Percentiles rank a stretch among this genome's conserved stretches.
Conservation (phyloP, 2,888 invertebrate genomes). For the Cetonia aurata region DNA sequence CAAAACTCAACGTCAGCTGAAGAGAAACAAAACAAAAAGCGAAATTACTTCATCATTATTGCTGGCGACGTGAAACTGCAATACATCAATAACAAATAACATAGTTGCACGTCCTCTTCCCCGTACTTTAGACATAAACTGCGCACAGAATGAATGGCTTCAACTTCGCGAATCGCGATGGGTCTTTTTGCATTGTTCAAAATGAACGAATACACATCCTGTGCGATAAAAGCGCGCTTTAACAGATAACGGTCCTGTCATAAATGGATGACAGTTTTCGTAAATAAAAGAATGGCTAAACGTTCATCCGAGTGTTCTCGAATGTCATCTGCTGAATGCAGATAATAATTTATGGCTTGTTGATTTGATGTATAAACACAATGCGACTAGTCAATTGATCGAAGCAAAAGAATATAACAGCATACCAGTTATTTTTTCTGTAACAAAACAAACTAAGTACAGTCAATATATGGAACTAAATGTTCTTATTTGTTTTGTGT, state of each 20-base stretch:
- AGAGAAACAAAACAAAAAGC: not conserved
- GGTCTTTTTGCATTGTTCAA: conserved; percentile 4
- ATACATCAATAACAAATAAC: conserved; percentile 2
- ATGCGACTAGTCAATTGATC: conserved; percentile 2
- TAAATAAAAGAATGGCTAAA: not conserved
- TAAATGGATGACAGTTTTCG: conserved; percentile 7
- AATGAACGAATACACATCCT: not conserved
- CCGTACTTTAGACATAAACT: not conserved
- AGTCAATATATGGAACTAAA: too few relatives aligned
- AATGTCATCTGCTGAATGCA: conserved; percentile 27
- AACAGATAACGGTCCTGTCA: conserved; percentile 11
- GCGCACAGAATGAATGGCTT: not conserved
- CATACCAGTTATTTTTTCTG: not conserved
- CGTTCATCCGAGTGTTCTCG: conserved; percentile 8
- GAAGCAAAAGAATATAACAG: not conserved
- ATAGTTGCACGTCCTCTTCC: conserved; percentile 12
- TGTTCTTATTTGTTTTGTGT: not conserved
- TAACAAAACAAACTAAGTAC: not conserved
- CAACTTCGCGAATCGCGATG: not conserved
- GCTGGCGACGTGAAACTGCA: conserved; percentile 1
- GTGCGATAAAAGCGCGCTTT: not conserved
- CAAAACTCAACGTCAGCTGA: too few relatives aligned
- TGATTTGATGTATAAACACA: conserved; percentile 2
- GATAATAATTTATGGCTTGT: conserved; percentile 3
- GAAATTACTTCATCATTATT: not conserved